Conservation (phyloP, 2,888 invertebrate genomes). For the Chesias legatella region DNA sequence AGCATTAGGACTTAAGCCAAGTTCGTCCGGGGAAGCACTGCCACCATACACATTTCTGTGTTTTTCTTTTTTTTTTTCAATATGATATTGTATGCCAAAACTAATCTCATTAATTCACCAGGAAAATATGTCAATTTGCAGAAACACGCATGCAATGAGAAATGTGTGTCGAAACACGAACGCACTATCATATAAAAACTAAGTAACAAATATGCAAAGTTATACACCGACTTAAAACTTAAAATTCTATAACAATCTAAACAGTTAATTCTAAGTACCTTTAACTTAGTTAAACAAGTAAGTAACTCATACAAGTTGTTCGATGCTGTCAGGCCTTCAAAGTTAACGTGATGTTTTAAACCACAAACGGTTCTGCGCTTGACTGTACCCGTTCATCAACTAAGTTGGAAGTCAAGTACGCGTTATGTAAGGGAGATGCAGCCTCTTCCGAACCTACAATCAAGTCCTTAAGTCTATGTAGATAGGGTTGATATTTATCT, state of each 20-base stretch:
- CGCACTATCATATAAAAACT: too few relatives aligned
- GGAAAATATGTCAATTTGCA: too few relatives aligned
- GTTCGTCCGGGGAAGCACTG: too few relatives aligned
- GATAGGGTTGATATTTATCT: conserved; percentile 7
- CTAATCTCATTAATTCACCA: too few relatives aligned
- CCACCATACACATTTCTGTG: too few relatives aligned
- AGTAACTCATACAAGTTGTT: conserved; percentile 25
- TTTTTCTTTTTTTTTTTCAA: too few relatives aligned
- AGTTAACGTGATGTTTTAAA: conserved; percentile 20
- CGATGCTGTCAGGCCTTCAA: conserved; percentile 14
- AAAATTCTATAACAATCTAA: conserved; percentile 4
- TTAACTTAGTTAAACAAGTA: conserved; percentile 12
- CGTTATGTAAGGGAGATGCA: conserved; percentile 54
- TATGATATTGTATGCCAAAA: too few relatives aligned
- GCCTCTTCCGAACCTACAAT: conserved; percentile 1
- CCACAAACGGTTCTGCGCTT: conserved; percentile 26
- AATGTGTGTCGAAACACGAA: too few relatives aligned
- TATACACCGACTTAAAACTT: too few relatives aligned
- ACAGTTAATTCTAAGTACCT: conserved; percentile 17
- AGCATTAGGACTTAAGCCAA: too few relatives aligned
- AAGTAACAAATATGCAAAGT: too few relatives aligned
- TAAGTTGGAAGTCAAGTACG: conserved; percentile 68
- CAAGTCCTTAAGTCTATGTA: conserved; percentile 6
- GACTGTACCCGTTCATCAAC: conserved; percentile 61
- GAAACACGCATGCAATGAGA: too few relatives aligned